Conservation (phyloP, 2,888 invertebrate species). For the Polymixis flavicincta region DNA sequence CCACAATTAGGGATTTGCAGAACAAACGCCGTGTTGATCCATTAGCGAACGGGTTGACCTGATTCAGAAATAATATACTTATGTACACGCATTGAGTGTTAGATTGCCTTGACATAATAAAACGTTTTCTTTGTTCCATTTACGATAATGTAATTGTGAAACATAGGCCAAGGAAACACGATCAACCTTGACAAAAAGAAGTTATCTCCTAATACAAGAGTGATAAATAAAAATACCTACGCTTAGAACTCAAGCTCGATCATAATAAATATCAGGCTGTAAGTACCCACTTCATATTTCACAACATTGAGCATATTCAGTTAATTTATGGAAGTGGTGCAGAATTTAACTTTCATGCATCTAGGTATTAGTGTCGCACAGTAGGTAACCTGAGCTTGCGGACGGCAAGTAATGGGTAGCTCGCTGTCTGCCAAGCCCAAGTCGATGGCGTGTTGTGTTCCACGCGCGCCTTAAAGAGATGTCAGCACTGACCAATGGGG, state of each 20-base stretch:
- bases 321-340: not conserved
- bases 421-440: no score
- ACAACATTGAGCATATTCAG: conserved; percentile 5
- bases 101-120: conserved; percentile 73
- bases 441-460: no score
- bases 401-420: no score
- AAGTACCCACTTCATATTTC: conserved; percentile 2
- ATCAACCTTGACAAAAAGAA: conserved; percentile 80
- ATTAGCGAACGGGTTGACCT: conserved; percentile 72
- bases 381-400: no score
- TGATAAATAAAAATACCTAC: conserved; percentile 63
- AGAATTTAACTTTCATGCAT: conserved; percentile 2
- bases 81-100: conserved; percentile 24
- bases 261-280: conserved; percentile 15
- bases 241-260: conserved; percentile 33
- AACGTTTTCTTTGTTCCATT: conserved; percentile 70
- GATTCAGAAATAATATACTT: conserved; percentile 60
- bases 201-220: conserved; percentile 75
- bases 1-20: conserved; percentile 69
- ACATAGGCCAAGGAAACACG: conserved; percentile 81
- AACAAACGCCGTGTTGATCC: conserved; percentile 61
- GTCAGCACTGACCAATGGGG: no score
- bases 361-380: not conserved
- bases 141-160: conserved; percentile 80
- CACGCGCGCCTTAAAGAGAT: no score